Evolutionary conservation across 1,140 invertebrate genomes (phyloP), one percentile per base, ranked within the genome.

Genomic region (Phymorhynchus buccinoides): DNA sequence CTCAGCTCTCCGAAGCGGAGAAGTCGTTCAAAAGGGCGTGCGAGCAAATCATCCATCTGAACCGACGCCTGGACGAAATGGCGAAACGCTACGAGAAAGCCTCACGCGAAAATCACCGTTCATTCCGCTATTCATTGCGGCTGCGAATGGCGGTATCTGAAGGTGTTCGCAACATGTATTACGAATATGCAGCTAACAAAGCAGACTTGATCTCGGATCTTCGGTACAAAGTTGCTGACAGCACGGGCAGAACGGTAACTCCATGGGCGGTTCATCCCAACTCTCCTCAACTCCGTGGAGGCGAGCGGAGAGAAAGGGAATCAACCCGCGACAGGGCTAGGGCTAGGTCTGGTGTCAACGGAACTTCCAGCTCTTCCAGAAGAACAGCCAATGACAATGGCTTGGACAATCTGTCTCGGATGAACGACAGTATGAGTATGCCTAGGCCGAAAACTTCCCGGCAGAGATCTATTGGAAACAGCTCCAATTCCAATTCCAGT

Each of bases 111-210:
- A 87, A 90, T 42, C 86, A 88, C 73, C 87, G 90, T 32, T 87
- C 88, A 27, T 90, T 90, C 66, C 86, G 91, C 77, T 91, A 91
- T 75, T 88, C 87, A 30, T 85, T 90, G n/a, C 86, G 91, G 66
- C 87, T 91, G 35, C 88, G 89, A 22, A 89, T 91, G 80, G 91
- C 91, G 30, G 88, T 88, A 0, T 82, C 87, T 14, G 90, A 91
- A 75, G 91, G 91, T 32, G 88, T 91, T 3, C 78, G 91, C 48
- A 91, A 91, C 81, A 91, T 91, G 91, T 91, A 87, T 75, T 89
- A 90, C 68, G 90, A 90, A 83, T 91, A 89, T 77, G 91, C 91
- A 30, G 84, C 85, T 18, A 88, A 86, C 62, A 89, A 90, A 83
- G 90, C 90, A 3, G 90, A 91, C 68, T 86, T 88, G 62, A 89